Base-by-base conservation (phyloP, 2,113 vertebrate species). In the Chaetorhynchus papuensis region DNA sequence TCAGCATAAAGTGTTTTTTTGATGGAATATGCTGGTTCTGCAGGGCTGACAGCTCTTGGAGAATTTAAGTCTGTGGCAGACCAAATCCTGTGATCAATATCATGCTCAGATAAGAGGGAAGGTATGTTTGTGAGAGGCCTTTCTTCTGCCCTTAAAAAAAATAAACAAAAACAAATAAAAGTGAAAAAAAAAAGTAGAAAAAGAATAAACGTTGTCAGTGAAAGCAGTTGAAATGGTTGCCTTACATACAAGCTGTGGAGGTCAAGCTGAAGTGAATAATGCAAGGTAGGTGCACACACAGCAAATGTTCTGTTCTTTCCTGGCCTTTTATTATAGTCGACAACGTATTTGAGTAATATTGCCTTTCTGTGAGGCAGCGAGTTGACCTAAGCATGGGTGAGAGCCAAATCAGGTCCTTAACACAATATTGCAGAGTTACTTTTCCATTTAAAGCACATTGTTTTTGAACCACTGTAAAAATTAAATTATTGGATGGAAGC, bases 381-480 rank as follows among this genome's bases (percentile, higher is more conserved):
- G 31, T 26, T 91, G 41, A 69, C 49, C 54, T 71, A 54, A 83
- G 37, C 27, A 35, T 30, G 39, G 10, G 47, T 83, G 45, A 92
- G 18, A 88, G 50, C 75, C 76, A 90, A 47, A 65, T 64, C 64
- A 75, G 56, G 31, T 89, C 35, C 47, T 80, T 89, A 54, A 74
- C 13, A 15, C 21, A 65, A 28, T 54, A 59, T 35, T 76, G 54
- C 54, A 89, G 39, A 3, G 2, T 59, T 83, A 28, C 15, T 30
- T 80, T 64, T 93, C 76, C 60, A 77, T 94, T 93, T 92, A 69
- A 92, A 86, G 12, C 39, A 86, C 75, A 69, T 86, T 89, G 50
- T 39, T 93, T 87, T 87, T 72, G 74, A 87, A 75, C 8, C 33
- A 35, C 47, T 45, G 31, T 44, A 69, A 78, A 75, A 78, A 71